Base-by-base conservation (phyloP, 2,797 vertebrate species). In the Ceyx erithaca region DNA sequence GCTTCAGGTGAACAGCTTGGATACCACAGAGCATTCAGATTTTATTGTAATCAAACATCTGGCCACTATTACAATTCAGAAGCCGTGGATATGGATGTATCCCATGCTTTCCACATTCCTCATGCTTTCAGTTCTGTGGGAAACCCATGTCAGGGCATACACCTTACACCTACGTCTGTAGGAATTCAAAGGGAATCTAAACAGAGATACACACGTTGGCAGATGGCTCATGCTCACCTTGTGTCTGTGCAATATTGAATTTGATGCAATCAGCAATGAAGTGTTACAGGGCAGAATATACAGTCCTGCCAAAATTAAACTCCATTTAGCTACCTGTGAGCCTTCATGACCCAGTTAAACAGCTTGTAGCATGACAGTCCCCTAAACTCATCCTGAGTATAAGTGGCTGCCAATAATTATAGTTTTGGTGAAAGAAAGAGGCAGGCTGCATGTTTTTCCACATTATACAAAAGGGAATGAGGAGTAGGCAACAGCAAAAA, bases 71-170 rank as follows among this genome's bases (percentile, higher is more conserved):
- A 26, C 12, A 37, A 11, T 54, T 49, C 26, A 49, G 3, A 85
- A 77, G 12, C 20, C 4, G 4, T 12, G 12, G 14, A 10, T n/a
- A 20, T 33, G 17, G 14, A 26, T 46, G 26, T 30, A 33, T 61
- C 26, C 30, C 3, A 0, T 41, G 31, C 25, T 61, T 89, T 41
- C 46, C 23, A 6, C 19, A 9, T 30, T 76, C 16, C 19, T 80
- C 4, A 1, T n/a, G 12, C 25, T 57, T 0, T 0, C 37, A 21
- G 7, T 1, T 0, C 22, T 46, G 22, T 8, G 22, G 14, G 12
- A 41, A 22, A 26, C 25, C 30, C 18, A 4, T 1, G 4, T 22
- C 9, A 59, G 52, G 63, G 21, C 10, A 14, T 37, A 19, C 1
- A 3, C 10, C 35, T 80, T 41, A 30, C 43, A 54, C 3, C 17